These are phyloP conservation scores for Magallana gigas DNA, from an alignment of 1,140 invertebrate species.

Conservation along the genomic window DNA sequence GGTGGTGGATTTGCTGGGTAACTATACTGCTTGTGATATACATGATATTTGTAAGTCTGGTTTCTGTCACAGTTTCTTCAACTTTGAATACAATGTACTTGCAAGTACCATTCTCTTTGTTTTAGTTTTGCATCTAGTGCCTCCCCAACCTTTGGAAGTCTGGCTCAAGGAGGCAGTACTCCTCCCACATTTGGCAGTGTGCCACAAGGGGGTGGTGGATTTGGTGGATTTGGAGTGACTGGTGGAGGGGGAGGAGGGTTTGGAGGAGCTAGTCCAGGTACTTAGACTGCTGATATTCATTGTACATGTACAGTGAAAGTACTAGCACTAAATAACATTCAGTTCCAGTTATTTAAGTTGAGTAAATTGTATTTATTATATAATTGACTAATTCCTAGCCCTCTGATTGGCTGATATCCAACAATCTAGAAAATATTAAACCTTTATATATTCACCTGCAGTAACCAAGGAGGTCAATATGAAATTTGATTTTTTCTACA, in stretches of 20 bases:
- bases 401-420: too few species aligned
- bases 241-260: conserved; percentile 42
- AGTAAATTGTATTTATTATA: too few species aligned
- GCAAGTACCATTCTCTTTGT: background rate
- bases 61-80: too few species aligned
- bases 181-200: conserved; percentile 58
- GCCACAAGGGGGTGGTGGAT: conserved; percentile 5
- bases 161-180: conserved; percentile 60
- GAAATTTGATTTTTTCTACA: too few species aligned
- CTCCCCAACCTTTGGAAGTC: conserved; percentile 68
- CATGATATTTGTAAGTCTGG: background rate
- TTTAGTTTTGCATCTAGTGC: conserved; percentile 61
- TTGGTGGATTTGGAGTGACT: conserved; percentile 1
- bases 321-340: too few species aligned
- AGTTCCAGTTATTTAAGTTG: too few species aligned
- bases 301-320: background rate
- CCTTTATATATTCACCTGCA: too few species aligned
- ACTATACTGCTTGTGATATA: background rate
- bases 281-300: background rate
- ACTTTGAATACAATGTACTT: background rate
- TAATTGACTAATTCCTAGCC: too few species aligned
- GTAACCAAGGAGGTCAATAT: too few species aligned
- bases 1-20: conserved; percentile 63
- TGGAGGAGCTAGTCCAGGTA: conserved; percentile 27
- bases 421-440: too few species aligned